A percentile compares a stretch with the other conserved stretches of the same genome.
Conservation (phyloP, 1,140 invertebrate species). For the Drosophila orosa region DNA sequence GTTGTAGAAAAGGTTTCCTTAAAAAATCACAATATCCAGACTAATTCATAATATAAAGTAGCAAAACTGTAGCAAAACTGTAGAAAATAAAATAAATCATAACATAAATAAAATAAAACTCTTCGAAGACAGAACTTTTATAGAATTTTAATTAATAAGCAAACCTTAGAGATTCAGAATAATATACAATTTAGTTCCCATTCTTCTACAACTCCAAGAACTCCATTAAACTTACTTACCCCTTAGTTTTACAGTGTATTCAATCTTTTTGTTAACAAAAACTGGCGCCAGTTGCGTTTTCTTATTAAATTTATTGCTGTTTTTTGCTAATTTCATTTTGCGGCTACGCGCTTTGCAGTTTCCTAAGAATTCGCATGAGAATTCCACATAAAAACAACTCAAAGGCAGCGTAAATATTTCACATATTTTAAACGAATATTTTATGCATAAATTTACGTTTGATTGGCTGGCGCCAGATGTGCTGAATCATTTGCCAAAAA, state of each 20-base stretch:
- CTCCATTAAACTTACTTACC: too few species aligned
- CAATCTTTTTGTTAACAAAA: conserved; percentile 9
- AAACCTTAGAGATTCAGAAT: too few species aligned
- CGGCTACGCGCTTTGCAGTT: conserved; percentile 56
- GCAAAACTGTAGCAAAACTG: too few species aligned
- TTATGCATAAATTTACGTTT: conserved; percentile 38
- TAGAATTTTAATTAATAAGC: too few species aligned
- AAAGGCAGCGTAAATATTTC: conserved; percentile 42
- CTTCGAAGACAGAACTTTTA: not conserved
- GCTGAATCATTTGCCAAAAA: conserved; percentile 37
- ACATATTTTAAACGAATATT: conserved; percentile 31
- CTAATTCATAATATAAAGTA: too few species aligned
- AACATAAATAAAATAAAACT: not conserved
- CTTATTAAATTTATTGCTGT: conserved; percentile 30
- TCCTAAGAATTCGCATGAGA: conserved; percentile 73
- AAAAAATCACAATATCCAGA: too few species aligned
- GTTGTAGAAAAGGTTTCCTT: not conserved
- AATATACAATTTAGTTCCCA: not conserved
- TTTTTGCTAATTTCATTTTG: conserved; percentile 54
- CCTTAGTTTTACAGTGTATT: conserved; percentile 20
- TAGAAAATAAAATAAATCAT: too few species aligned
- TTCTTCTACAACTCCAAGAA: not conserved
- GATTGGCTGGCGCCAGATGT: conserved; percentile 40
- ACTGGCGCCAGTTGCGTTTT: conserved; percentile 42
- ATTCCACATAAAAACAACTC: conserved; percentile 46